These are phyloP conservation scores for Montipora foliosa DNA, from an alignment of 64 coral and sea anemone species.

Conservation along the genomic window DNA sequence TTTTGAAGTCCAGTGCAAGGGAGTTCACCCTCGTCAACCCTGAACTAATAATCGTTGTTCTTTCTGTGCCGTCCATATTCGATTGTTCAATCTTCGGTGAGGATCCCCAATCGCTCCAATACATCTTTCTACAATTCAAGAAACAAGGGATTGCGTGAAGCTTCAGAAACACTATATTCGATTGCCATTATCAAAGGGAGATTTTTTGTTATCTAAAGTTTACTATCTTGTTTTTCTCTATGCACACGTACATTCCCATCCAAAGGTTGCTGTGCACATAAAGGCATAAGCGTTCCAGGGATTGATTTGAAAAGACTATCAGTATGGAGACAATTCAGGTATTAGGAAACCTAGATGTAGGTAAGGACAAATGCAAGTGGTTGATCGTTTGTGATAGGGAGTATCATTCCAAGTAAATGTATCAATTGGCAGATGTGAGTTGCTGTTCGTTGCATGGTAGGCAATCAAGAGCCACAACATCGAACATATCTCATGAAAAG, in stretches of 20 bases:
- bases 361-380: too few species aligned
- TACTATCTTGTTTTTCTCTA: neutral
- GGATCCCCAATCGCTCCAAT: slow-evolving; percentile 83
- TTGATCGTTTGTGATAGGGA: too few species aligned
- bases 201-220: neutral
- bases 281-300: neutral
- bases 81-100: slow-evolving; percentile 77
- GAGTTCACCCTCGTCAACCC: slow-evolving; percentile 63
- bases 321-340: too few species aligned
- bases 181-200: neutral
- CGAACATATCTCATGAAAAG: too few species aligned
- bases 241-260: neutral
- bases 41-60: slow-evolving; percentile 54
- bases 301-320: too few species aligned
- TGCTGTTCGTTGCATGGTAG: too few species aligned
- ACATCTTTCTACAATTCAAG: slow-evolving; percentile 69
- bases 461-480: too few species aligned
- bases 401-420: too few species aligned
- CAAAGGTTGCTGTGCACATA: neutral
- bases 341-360: too few species aligned
- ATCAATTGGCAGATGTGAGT: too few species aligned
- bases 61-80: slow-evolving; percentile 83
- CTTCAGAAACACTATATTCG: slow-evolving; percentile 1
- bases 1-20: slow-evolving; percentile 69
- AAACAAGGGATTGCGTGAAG: neutral